Evolutionary conservation across 2,113 vertebrate species (phyloP).

Genomic region (Irena cyanogastra): DNA sequence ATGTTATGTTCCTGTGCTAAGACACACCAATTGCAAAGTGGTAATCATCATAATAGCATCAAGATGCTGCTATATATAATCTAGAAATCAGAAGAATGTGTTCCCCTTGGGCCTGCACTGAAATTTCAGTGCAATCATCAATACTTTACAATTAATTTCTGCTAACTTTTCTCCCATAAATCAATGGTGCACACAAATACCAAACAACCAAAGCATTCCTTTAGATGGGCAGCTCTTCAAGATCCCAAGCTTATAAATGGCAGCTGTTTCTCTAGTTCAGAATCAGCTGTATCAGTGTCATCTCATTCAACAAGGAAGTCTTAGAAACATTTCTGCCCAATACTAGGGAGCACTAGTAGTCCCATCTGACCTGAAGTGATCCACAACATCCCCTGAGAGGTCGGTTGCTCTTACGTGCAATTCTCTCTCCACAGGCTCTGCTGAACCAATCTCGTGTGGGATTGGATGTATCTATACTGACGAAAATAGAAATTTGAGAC

Average conservation of each 20-base stretch:
- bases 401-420: neutral
- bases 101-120: neutral
- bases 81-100: neutral
- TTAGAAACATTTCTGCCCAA: neutral
- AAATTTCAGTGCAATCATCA: neutral
- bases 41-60: constrained; percentile 11
- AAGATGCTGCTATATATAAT: constrained; percentile 36
- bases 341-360: neutral
- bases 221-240: neutral
- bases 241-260: neutral
- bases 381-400: neutral
- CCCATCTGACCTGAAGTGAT: neutral
- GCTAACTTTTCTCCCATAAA: neutral
- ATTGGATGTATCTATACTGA: neutral
- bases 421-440: neutral
- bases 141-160: neutral
- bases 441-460: neutral
- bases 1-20: neutral
- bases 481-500: neutral
- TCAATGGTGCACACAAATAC: neutral
- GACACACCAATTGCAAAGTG: constrained; percentile 1
- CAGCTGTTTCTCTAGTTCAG: neutral
- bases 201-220: neutral
- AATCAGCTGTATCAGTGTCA: neutral
- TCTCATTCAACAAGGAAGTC: neutral